Conservation (phyloP, 2,113 vertebrate species). For the Cynoglossus semilaevis region DNA sequence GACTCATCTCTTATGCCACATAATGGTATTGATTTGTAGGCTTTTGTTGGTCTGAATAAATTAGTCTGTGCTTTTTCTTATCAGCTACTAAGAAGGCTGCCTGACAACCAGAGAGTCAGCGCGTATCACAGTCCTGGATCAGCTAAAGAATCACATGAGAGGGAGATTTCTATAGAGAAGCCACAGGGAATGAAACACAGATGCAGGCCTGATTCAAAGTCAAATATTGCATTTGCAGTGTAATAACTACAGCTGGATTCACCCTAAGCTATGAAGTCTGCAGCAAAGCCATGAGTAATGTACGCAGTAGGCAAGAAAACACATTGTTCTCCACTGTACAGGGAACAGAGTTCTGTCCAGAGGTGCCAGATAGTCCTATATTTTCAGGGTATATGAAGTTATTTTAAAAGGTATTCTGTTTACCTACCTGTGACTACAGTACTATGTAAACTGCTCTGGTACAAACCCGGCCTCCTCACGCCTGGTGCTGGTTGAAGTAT, state of each 20-base stretch:
- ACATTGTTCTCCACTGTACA: slow-evolving; percentile 33
- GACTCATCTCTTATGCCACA: not conserved
- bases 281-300: not conserved
- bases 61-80: not conserved
- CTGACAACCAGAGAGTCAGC: not conserved
- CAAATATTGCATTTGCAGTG: slow-evolving; percentile 1
- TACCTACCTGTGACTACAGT: slow-evolving; percentile 8
- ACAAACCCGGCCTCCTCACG: slow-evolving; percentile 7
- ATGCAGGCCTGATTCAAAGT: not conserved
- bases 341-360: slow-evolving; percentile 16
- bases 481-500: slow-evolving; percentile 22
- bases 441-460: slow-evolving; percentile 1
- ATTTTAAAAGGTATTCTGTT: slow-evolving; percentile 9
- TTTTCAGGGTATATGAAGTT: slow-evolving; percentile 36
- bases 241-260: slow-evolving; percentile 12
- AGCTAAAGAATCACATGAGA: slow-evolving; percentile 1
- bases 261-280: not conserved
- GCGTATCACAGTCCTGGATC: not conserved
- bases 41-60: not conserved
- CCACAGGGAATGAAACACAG: slow-evolving; percentile 39
- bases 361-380: slow-evolving; percentile 29
- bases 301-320: slow-evolving; percentile 29
- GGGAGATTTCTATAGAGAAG: slow-evolving; percentile 11
- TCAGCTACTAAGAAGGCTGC: not conserved
- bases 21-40: not conserved